Base-by-base conservation (phyloP, 2,797 vertebrate genomes). In the Luscinia luscinia region DNA sequence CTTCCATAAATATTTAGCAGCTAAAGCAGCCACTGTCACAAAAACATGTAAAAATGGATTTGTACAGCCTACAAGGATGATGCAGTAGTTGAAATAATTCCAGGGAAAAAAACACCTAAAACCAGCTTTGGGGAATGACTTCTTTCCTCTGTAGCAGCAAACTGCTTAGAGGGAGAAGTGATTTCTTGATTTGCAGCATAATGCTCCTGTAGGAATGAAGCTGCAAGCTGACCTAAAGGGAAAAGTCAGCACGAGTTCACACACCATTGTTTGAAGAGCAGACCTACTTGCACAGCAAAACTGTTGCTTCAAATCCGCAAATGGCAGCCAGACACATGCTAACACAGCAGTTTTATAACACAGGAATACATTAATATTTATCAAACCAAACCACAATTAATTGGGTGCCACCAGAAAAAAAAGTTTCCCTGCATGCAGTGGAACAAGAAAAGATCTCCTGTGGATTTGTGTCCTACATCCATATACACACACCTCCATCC, bases 321-420 rank as follows among this genome's bases (percentile, higher is more conserved):
- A 68, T 68, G 74, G 93, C 83, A 82, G 80, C 91, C 88, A 94
- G 93, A 87, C 87, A 86, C 76, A 8, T 19, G 81, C 95, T 94
- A 80, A 83, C 66, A 9, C 90, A 86, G 93, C 94, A 90, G 15
- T 92, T 95, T 49, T 30, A 34, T 23, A 67, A 57, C 74, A 76
- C 0, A 57, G 64, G 86, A 90, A 93, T 79, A 88, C 48, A 90
- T 95, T 95, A 94, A 84, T 74, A 84, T 94, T 93, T 89, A 88
- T 90, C 90, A 86, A 82, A 79, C 59, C 63, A 63, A 94, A 78
- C 58, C 23, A 66, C 69, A 93, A 93, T 91, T 86, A 95, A 93
- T 88, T 76, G 85, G 30, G 74, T 91, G 77, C 80, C 84, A 81
- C 63, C 46, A 75, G 76, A 11, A 62, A 54, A 57, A 67, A 51